Evolutionary conservation across 1,140 invertebrate genomes (phyloP).

Genomic region (Pemphigus obesinymphae): DNA sequence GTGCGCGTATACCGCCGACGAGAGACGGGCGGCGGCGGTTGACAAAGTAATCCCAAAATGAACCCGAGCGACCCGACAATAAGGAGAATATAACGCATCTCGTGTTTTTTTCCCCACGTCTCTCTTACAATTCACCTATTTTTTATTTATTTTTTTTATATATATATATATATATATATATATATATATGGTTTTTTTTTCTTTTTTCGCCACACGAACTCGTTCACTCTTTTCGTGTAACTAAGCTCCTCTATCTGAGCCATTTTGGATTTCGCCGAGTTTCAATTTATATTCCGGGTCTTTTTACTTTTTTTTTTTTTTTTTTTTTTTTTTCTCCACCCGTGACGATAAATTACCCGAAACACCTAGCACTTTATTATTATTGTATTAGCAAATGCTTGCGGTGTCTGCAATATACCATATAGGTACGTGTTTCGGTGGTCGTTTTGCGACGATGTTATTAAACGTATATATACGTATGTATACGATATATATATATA

Average conservation of each 20-base stretch:
- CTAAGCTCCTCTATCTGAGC: constrained; percentile 21
- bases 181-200: too few relatives aligned
- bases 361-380: constrained; percentile 35
- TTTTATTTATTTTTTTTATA: not conserved
- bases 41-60: constrained; percentile 39
- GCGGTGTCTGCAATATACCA: too few relatives aligned
- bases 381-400: constrained; percentile 17
- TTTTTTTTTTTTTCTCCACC: too few relatives aligned
- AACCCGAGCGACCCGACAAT: constrained; percentile 26
- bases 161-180: too few relatives aligned
- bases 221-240: constrained; percentile 12
- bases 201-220: not conserved
- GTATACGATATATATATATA: too few relatives aligned
- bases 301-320: too few relatives aligned
- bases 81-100: constrained; percentile 23
- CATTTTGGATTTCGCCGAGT: not conserved
- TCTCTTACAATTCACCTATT: not conserved
- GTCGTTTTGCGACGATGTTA: too few relatives aligned
- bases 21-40: constrained; percentile 35
- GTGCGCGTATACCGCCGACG: not conserved
- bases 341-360: constrained; percentile 23
- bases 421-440: too few relatives aligned
- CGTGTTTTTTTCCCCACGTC: constrained; percentile 15
- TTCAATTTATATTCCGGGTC: constrained; percentile 34
- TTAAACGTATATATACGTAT: too few relatives aligned